Base-by-base conservation (phyloP, 1,140 invertebrate species). In the Odontomachus brunneus region DNA sequence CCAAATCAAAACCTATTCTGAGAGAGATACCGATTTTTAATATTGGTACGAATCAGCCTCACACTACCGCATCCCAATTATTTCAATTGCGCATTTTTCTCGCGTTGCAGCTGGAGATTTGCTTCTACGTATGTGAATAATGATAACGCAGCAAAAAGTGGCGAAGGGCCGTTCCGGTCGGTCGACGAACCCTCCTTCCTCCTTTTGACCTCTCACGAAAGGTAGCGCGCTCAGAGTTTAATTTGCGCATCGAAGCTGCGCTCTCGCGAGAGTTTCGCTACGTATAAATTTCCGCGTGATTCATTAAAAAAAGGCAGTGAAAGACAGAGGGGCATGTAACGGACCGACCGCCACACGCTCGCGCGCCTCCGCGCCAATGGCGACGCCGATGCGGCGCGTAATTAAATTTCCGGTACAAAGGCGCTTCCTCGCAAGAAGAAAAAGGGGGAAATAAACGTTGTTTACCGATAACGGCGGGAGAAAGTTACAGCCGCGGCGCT, bases 391-490 rank as follows among this genome's bases (percentile, higher is more conserved):
- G 80, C 48, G 55, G 49, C 69, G 55, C 48, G 80, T 82, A 82
- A 82, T 82, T 72, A 82, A 82, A 82, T 82, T 75, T 82, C 75
- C 75, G 75, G 63, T 14, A 71, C 75, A 71, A 80, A 80, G 75
- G 51, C n/a, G 29, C 24, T 71, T 71, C 49, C 75, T 44, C 49
- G 22, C 38, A 33, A 51, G 48, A 84, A 66, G 67, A 66, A 82
- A 82, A 73, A 73, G 26, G 17, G 15, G 22, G 75, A 51, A 57
- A 51, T 76, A 53, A 84, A 87, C 84, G 83, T 87, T 87, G 86
- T 87, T 87, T 87, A 87, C 85, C 86, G 86, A 87, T 87, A 87
- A 84, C 82, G 85, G 72, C 73, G 66, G 69, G 85, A 76, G 69
- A 69, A 87, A 87, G 86, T 87, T 87, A 63, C 66, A 69, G 55